Conservation (phyloP, 2,888 invertebrate genomes). For the Drosophila anceps region DNA sequence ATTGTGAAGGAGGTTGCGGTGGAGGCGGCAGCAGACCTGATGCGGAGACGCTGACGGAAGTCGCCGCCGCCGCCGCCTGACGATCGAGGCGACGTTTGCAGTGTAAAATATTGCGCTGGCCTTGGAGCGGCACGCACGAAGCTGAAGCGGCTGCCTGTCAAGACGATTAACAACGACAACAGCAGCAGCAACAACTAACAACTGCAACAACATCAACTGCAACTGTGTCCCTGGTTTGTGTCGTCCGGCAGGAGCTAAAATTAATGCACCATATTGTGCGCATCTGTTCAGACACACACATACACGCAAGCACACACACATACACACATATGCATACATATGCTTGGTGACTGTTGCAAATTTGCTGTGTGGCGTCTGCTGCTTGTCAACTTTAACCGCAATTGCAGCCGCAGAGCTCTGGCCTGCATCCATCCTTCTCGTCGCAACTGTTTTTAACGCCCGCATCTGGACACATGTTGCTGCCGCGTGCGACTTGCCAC, state of each 20-base stretch:
- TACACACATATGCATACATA: conserved; percentile 1
- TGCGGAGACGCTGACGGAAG: conserved; percentile 67
- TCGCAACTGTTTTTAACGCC: conserved; percentile 52
- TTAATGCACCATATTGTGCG: conserved; percentile 81
- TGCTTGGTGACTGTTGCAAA: conserved; percentile 21
- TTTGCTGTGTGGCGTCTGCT: conserved; percentile 70
- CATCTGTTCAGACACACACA: conserved; percentile 70
- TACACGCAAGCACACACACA: conserved; percentile 24
- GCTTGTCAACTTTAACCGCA: conserved; percentile 75
- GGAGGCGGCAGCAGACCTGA: conserved; percentile 3
- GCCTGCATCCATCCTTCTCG: conserved; percentile 9
- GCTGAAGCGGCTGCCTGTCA: conserved; percentile 72
- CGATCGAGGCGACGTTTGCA: conserved; percentile 46
- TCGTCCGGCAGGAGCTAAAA: conserved; percentile 70
- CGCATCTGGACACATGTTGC: conserved; percentile 68
- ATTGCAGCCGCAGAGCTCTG: conserved; percentile 44
- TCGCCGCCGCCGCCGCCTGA: conserved; percentile 68
- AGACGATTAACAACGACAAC: conserved; percentile 79
- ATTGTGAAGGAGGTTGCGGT: conserved; percentile 1
- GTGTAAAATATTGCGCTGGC: conserved; percentile 83
- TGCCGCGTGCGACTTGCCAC: conserved; percentile 32
- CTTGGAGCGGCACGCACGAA: conserved; percentile 79
- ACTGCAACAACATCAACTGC: conserved; percentile 25
- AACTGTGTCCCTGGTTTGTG: conserved; percentile 52
- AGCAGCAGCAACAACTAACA: conserved; percentile 21